phyloP scores from a whole-genome alignment of 2,113 vertebrate genomes.

The Azemiops feae region DNA sequence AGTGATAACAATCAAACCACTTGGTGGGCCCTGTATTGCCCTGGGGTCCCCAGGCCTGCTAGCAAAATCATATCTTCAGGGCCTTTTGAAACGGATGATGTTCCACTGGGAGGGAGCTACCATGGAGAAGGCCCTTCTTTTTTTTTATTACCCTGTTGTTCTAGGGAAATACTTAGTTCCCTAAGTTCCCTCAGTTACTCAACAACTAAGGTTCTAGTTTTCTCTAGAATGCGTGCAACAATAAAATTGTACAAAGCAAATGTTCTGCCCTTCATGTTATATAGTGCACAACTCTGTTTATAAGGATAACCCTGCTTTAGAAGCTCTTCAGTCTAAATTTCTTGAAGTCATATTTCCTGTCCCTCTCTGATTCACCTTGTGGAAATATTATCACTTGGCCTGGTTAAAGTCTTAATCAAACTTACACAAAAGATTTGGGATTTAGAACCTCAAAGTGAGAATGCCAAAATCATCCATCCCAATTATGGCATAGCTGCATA shows the following conservation, averaged over 20 bases:
- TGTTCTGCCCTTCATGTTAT: not conserved
- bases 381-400: not conserved
- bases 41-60: no score
- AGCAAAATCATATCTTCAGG: no score
- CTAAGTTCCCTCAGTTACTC: not conserved
- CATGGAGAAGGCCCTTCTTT: not conserved
- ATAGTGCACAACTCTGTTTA: not conserved
- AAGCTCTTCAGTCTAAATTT: not conserved
- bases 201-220: not conserved
- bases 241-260: not conserved
- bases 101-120: no score
- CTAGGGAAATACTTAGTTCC: not conserved
- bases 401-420: not conserved
- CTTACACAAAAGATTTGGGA: not conserved
- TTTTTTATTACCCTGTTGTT: not conserved
- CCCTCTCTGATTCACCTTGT: not conserved
- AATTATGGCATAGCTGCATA: not conserved
- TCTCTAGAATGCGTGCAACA: not conserved
- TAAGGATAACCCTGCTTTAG: not conserved
- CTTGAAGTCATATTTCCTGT: not conserved
- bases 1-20: no score
- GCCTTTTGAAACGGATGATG: no score
- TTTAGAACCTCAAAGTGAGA: not conserved
- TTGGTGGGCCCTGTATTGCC: no score
- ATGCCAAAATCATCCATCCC: not conserved